These are phyloP conservation scores for Formica exsecta DNA, from an alignment of 1,140 invertebrate genomes.

Conservation along the genomic window DNA sequence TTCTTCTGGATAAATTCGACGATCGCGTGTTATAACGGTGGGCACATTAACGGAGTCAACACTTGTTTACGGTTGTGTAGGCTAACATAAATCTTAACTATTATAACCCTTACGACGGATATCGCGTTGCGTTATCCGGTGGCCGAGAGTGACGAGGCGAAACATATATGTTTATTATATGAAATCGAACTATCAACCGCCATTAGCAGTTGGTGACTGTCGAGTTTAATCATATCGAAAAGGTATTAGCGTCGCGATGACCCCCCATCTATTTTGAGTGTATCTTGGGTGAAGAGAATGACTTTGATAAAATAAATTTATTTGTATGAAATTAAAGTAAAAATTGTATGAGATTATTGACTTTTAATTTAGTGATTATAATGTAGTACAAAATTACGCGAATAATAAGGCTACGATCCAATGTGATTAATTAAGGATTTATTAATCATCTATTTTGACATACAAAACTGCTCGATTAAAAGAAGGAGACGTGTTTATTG, in stretches of 20 bases:
- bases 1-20: not conserved
- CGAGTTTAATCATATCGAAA: too few species aligned
- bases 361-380: not conserved
- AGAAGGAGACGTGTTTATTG: slow-evolving; percentile 40
- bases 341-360: not conserved
- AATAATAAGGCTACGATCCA: slow-evolving; percentile 38
- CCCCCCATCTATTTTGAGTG: not conserved
- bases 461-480: slow-evolving; percentile 14
- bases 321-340: not conserved
- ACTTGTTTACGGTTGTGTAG: slow-evolving; percentile 35
- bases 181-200: not conserved
- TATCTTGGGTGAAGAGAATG: not conserved
- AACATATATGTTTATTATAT: too few species aligned
- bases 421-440: slow-evolving; percentile 19
- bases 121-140: too few species aligned
- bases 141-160: too few species aligned
- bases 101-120: not conserved
- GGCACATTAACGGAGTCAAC: slow-evolving; percentile 11
- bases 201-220: too few species aligned
- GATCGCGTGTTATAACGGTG: slow-evolving; percentile 15
- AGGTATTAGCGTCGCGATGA: not conserved
- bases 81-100: slow-evolving; percentile 47
- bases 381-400: not conserved
- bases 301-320: not conserved
- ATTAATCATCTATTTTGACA: not conserved